Evolutionary conservation across 2,888 invertebrate genomes (phyloP).

Genomic region (Erebia ligea): DNA sequence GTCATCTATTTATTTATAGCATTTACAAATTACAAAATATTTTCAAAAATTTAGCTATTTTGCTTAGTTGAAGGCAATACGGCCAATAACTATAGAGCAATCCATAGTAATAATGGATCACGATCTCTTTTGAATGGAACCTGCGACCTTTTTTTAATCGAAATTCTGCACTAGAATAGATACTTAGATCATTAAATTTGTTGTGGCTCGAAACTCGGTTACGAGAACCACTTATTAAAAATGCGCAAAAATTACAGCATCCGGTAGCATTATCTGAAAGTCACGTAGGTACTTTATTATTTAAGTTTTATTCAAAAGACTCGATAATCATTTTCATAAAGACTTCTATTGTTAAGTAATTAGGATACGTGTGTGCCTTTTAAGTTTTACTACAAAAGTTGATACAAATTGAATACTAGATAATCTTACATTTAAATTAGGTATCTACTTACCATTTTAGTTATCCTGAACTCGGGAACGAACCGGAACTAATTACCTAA

Average conservation of each 20-base stretch:
- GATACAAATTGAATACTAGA: slow-evolving; percentile 19
- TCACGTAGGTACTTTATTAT: slow-evolving; percentile 22
- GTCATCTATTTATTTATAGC: too few species aligned
- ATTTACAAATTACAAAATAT: too few species aligned
- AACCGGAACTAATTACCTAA: slow-evolving; percentile 16
- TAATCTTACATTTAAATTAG: slow-evolving; percentile 28
- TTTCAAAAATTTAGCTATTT: too few species aligned
- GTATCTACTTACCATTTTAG: slow-evolving; percentile 7
- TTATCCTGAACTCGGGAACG: slow-evolving; percentile 16
- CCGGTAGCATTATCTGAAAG: slow-evolving; percentile 22
- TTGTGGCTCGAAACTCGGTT: background rate
- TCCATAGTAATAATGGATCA: too few species aligned
- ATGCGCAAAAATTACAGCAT: slow-evolving; percentile 19
- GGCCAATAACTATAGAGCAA: too few species aligned
- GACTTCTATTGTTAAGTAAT: slow-evolving; percentile 10
- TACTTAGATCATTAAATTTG: background rate
- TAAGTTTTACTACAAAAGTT: background rate
- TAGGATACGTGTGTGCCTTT: slow-evolving; percentile 8
- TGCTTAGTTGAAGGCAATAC: too few species aligned
- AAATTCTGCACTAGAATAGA: too few species aligned
- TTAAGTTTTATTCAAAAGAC: slow-evolving; percentile 9
- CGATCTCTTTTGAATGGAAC: too few species aligned
- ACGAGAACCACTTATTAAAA: background rate
- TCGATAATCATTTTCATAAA: background rate
- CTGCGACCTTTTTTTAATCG: too few species aligned